Base-by-base conservation (phyloP, 2,797 vertebrate genomes). In the Paguma larvata region DNA sequence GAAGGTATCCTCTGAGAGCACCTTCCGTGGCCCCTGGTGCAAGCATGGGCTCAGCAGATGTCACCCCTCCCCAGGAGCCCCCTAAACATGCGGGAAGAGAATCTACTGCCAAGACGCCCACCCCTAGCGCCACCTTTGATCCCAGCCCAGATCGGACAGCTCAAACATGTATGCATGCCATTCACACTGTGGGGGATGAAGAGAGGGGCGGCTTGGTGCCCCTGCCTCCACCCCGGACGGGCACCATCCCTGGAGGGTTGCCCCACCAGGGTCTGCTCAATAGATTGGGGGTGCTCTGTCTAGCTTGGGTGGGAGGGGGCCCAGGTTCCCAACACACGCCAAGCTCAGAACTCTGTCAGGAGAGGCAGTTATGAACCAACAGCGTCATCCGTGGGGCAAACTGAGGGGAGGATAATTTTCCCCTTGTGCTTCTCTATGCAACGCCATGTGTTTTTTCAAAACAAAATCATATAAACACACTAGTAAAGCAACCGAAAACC, bases 231-330 rank as follows among this genome's bases (percentile, higher is more conserved):
- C 30, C 48, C 51, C 38, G 3, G 44, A 85, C 19, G 6, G 41
- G 27, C 15, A 23, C 73, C 27, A 6, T 0, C 14, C 65, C 46
- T 4, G 7, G 38, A 72, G 48, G 2, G 0, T 2, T 48, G 51
- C 23, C 68, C 32, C 48, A 25, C 34, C 10, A 85, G 41, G 53
- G 62, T 68, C 6, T 70, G n/a, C 44, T 48, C 25, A 48, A 0
- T 8, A 73, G 27, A 77, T 32, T 1, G 34, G 27, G 27, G 34
- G 19, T 46, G 16, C 56, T 65, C 73, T 27, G 21, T 38, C 32
- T 3, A 53, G 62, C 21, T 23, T 5, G 38, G 59, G 59, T n/a
- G 32, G 27, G 48, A 70, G 32, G 10, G n/a, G 16, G 65, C 11
- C 38, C 25, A 7, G 32, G 72, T 16, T 44, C 30, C 56, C 1